These are phyloP conservation scores for Symphodus melops DNA, from an alignment of 2,113 vertebrate genomes.

Conservation along the genomic window DNA sequence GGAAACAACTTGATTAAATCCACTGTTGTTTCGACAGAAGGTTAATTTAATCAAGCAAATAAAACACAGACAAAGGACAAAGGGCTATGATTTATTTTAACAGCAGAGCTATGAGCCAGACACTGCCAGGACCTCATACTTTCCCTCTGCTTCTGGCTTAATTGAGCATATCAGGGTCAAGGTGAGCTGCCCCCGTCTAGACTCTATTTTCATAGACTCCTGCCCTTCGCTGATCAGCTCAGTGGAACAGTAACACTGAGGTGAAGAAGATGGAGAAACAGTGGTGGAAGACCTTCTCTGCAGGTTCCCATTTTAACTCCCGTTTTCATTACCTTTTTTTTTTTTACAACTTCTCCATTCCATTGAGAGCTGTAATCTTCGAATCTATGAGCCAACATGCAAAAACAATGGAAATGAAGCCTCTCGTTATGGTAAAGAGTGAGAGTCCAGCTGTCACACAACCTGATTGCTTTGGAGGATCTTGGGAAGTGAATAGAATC, in stretches of 20 bases:
- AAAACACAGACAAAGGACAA: conserved; percentile 42
- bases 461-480: conserved; percentile 67
- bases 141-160: conserved; percentile 67
- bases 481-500: conserved; percentile 44
- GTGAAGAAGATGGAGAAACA: conserved; percentile 76
- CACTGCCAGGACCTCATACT: conserved; percentile 65
- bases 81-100: conserved; percentile 71
- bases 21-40: conserved; percentile 40
- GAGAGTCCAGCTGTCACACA: conserved; percentile 75
- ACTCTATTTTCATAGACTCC: conserved; percentile 52
- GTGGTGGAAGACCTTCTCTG: conserved; percentile 34
- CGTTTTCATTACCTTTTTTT: background rate
- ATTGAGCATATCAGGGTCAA: conserved; percentile 74
- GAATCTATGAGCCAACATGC: conserved; percentile 43
- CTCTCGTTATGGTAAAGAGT: conserved; percentile 46
- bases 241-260: conserved; percentile 65
- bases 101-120: conserved; percentile 53
- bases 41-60: conserved; percentile 63
- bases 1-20: conserved; percentile 48
- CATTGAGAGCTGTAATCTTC: conserved; percentile 1
- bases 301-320: conserved; percentile 56
- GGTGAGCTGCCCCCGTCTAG: conserved; percentile 58
- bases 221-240: conserved; percentile 47
- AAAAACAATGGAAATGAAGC: conserved; percentile 48
- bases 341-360: conserved; percentile 19